phyloP scores from a whole-genome alignment of 2,888 invertebrate genomes.

The Drosophila gaucha region DNA sequence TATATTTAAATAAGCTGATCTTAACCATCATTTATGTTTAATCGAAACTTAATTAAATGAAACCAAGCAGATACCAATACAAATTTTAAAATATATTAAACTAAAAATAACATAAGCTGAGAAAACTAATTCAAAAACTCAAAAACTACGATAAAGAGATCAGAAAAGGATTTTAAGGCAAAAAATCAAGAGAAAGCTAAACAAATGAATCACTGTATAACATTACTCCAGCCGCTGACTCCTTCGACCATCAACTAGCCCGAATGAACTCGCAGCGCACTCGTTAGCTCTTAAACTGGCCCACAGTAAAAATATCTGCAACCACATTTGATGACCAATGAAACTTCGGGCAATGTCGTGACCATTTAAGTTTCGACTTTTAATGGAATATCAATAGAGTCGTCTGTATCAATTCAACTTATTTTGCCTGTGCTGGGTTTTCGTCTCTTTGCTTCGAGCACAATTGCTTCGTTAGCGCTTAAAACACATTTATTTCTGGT shows the following conservation, averaged over 20 bases:
- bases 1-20: not conserved
- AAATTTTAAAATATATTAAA: too few relatives aligned
- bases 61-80: not conserved
- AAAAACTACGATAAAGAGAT: too few relatives aligned
- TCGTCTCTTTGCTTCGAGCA: constrained; percentile 24
- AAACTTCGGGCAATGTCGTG: not conserved
- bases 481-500: constrained; percentile 50
- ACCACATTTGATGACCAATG: constrained; percentile 15
- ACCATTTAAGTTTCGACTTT: constrained; percentile 38
- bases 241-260: not conserved
- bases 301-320: not conserved
- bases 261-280: not conserved
- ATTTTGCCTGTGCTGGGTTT: not conserved
- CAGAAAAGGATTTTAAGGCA: constrained; percentile 3
- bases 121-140: too few relatives aligned
- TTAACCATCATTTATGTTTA: not conserved
- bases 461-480: constrained; percentile 75
- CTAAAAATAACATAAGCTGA: too few relatives aligned
- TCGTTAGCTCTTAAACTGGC: not conserved
- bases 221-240: not conserved
- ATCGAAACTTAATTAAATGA: constrained; percentile 1
- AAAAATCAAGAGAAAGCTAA: constrained; percentile 2
- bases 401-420: constrained; percentile 1
- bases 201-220: constrained; percentile 41
- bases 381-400: constrained; percentile 12